Evolutionary conservation across 2,113 vertebrate species (phyloP).

Genomic region (Sphaerodactylus townsendi): DNA sequence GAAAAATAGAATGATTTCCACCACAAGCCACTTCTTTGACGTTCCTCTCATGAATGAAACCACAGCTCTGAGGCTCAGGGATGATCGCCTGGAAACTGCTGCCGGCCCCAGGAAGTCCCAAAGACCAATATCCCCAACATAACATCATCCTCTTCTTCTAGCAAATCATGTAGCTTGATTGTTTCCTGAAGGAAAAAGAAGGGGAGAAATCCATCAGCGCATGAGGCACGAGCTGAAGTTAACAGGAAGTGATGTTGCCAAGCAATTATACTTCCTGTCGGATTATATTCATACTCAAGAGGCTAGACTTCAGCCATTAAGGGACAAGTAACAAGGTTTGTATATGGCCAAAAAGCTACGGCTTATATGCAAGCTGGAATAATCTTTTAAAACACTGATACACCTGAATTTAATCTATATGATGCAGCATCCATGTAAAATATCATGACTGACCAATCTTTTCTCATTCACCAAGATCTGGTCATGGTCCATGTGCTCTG

Average conservation of each 20-base stretch:
- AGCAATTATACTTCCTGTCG: conserved; percentile 30
- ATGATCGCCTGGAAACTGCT: conserved; percentile 76
- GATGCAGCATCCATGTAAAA: no score
- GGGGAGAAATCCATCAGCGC: neutral
- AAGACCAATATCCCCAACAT: conserved; percentile 92
- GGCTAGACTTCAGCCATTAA: no score
- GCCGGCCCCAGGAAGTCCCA: conserved; percentile 88
- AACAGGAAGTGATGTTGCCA: neutral
- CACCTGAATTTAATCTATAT: no score
- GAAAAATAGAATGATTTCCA: conserved; percentile 88
- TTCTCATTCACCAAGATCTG: no score
- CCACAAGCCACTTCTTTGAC: conserved; percentile 90
- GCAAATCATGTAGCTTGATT: conserved; percentile 70
- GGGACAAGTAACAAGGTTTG: no score
- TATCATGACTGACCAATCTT: no score
- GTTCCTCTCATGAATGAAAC: conserved; percentile 79
- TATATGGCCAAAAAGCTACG: no score
- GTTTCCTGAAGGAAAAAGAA: conserved; percentile 47
- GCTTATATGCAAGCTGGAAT: no score
- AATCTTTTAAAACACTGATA: no score
- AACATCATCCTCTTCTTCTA: conserved; percentile 84
- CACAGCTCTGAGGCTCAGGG: conserved; percentile 82
- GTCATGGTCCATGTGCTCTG: no score
- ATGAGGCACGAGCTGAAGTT: conserved; percentile 7
- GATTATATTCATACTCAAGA: neutral